Evolutionary conservation across 2,797 vertebrate species (phyloP).

Genomic region (Myiotriccus ornatus): DNA sequence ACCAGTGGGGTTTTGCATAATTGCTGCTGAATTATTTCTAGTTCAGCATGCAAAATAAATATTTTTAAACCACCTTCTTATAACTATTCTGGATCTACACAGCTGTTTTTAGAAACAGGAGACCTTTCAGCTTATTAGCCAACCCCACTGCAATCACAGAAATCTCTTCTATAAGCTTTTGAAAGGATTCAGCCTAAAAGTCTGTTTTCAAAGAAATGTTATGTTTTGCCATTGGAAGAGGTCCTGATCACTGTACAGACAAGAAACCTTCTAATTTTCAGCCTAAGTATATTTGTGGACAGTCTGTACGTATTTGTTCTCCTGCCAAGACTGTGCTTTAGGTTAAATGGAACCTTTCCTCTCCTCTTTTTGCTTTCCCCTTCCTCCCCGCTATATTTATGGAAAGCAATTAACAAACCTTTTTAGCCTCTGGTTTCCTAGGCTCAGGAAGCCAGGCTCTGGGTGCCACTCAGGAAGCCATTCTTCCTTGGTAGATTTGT

Average conservation of each 20-base stretch:
- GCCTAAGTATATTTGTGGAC: conserved; percentile 20
- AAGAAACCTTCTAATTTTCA: conserved; percentile 46
- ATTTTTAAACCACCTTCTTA: neutral
- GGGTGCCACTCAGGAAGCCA: neutral
- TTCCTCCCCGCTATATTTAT: conserved; percentile 22
- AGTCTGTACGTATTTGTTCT: conserved; percentile 32
- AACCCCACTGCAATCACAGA: neutral
- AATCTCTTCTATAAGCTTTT: conserved; percentile 15
- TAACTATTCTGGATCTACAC: neutral
- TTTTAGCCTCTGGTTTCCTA: neutral
- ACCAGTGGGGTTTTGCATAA: neutral
- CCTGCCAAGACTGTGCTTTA: neutral
- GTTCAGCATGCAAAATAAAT: neutral
- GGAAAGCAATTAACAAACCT: neutral
- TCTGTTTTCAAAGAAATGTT: conserved; percentile 12
- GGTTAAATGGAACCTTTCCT: conserved; percentile 39
- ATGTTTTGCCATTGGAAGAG: neutral
- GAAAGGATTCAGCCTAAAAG: neutral
- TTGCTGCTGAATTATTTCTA: neutral
- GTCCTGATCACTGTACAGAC: neutral
- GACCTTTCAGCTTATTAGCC: neutral
- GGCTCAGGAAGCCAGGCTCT: neutral
- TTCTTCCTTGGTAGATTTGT: neutral
- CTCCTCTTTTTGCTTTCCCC: neutral
- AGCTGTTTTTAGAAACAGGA: neutral